Evolutionary conservation across 2,888 invertebrate species (phyloP).

Genomic region (Aromia moschata): DNA sequence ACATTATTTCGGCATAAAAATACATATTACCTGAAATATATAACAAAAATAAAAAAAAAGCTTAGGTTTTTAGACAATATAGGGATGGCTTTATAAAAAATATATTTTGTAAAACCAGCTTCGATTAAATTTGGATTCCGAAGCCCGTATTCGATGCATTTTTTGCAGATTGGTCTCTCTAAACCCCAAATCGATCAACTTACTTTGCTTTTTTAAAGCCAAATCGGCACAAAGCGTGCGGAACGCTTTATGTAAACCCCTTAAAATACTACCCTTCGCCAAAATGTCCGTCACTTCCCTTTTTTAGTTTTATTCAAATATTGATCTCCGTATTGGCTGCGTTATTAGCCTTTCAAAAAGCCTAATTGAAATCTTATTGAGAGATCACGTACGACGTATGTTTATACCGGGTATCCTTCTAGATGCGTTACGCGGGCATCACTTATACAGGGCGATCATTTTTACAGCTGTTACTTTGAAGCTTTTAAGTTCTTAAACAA

Average conservation of each 20-base stretch:
- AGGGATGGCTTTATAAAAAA: no score
- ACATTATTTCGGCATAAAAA: no score
- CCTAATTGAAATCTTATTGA: slow-evolving; percentile 1
- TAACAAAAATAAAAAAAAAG: no score
- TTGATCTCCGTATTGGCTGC: slow-evolving; percentile 11
- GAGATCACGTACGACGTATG: background rate
- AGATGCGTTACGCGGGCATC: no score
- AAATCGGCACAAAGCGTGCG: background rate
- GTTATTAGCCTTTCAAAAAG: slow-evolving; percentile 9
- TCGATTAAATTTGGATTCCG: no score
- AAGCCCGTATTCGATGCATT: no score
- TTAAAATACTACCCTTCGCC: slow-evolving; percentile 4
- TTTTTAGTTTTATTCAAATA: slow-evolving; percentile 2
- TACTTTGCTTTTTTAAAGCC: background rate
- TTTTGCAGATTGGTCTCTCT: background rate
- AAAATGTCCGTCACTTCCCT: slow-evolving; percentile 5
- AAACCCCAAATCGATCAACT: background rate
- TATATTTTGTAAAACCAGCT: no score
- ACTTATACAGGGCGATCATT: no score
- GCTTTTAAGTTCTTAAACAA: no score
- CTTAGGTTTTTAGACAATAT: no score
- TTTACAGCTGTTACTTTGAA: no score
- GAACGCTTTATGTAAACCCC: background rate
- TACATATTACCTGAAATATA: no score
- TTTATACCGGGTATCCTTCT: background rate